phyloP scores from a whole-genome alignment of 2,113 vertebrate species.

The Triplophysa dalaica region DNA sequence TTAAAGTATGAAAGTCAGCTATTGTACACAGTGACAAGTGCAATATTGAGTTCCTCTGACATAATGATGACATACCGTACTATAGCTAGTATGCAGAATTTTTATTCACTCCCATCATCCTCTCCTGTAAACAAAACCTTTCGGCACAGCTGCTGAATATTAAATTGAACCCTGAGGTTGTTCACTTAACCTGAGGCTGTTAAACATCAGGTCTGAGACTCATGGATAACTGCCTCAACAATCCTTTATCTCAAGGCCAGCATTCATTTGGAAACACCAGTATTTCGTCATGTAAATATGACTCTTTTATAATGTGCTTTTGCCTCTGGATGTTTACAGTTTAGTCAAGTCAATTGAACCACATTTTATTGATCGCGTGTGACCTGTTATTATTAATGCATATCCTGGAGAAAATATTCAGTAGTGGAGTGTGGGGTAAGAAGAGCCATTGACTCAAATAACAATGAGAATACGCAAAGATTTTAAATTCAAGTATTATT shows the following conservation, averaged over 20 bases:
- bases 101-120: not conserved
- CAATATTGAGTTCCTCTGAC: not conserved
- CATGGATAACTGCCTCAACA: not conserved
- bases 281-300: constrained; percentile 13
- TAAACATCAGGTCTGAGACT: constrained; percentile 15
- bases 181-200: constrained; percentile 23
- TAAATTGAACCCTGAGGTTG: constrained; percentile 21
- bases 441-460: too few species aligned
- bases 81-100: not conserved
- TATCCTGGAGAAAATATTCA: not conserved
- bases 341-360: not conserved
- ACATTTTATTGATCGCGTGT: not conserved
- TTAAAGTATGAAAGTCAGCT: not conserved
- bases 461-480: too few species aligned
- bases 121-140: not conserved
- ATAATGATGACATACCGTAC: not conserved
- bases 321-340: constrained; percentile 18
- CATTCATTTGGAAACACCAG: constrained; percentile 4
- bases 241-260: constrained; percentile 5
- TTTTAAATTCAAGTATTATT: too few species aligned
- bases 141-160: constrained; percentile 12
- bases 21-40: not conserved
- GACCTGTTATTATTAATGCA: constrained; percentile 17
- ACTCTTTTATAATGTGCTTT: constrained; percentile 5
- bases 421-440: not conserved